Percentiles rank a stretch among this genome's conserved stretches.
Conservation (phyloP, 2,113 vertebrate species). For the Brevimyrus niger region DNA sequence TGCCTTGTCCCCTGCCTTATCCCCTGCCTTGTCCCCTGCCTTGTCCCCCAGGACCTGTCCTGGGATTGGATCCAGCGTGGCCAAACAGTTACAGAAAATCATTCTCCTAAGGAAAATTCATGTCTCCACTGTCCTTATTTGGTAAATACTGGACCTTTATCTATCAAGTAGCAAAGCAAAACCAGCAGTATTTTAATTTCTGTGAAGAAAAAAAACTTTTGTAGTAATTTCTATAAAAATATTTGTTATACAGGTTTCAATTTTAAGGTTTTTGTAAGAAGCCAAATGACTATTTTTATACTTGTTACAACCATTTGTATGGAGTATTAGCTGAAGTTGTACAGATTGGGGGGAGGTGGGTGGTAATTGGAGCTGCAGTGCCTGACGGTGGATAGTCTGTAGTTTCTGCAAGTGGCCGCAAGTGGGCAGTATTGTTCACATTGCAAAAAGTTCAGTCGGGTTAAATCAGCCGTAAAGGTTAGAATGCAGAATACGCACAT, state of each 20-base stretch:
- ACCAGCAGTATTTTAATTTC: not conserved
- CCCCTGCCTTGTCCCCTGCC: not conserved
- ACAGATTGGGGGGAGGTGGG: not conserved
- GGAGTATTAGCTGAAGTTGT: not conserved
- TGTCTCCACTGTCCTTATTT: not conserved
- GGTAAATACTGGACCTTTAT: not conserved
- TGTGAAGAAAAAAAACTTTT: not conserved
- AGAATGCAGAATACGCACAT: not conserved
- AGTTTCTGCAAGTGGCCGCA: not conserved
- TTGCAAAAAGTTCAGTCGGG: not conserved
- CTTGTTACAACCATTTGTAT: not conserved
- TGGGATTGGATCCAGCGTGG: not conserved
- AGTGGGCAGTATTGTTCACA: not conserved
- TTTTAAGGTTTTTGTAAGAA: not conserved
- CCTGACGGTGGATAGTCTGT: not conserved
- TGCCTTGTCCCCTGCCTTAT: not conserved
- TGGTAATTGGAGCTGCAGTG: not conserved
- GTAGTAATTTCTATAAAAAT: not conserved
- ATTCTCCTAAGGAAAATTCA: not conserved
- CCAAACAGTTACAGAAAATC: not conserved
- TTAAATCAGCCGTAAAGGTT: not conserved
- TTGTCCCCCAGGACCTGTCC: not conserved
- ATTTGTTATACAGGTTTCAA: not conserved
- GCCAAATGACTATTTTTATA: not conserved
- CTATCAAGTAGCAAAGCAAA: not conserved